Conservation (phyloP, 2,888 invertebrate genomes). For the Seladonia tumulorum region DNA sequence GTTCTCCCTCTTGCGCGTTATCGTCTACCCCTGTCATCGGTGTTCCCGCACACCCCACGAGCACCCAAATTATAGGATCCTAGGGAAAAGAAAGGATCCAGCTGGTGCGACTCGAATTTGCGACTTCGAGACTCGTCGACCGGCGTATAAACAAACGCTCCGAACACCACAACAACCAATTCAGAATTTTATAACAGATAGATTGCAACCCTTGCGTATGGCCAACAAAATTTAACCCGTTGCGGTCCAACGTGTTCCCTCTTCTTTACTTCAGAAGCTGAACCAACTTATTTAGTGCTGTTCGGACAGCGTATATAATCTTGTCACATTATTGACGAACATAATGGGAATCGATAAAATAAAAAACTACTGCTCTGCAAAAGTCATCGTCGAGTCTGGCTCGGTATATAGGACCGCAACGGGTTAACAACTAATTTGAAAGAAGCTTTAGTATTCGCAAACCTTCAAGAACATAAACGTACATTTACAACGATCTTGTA, state of each 20-base stretch:
- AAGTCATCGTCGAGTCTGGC: no score
- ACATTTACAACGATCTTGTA: not conserved
- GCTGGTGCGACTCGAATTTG: not conserved
- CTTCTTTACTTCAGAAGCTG: not conserved
- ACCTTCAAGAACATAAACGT: not conserved
- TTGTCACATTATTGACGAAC: no score
- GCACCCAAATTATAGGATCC: not conserved
- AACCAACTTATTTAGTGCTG: not conserved
- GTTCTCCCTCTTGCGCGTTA: not conserved
- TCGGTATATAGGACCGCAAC: not conserved
- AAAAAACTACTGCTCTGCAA: not conserved
- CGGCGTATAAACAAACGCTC: not conserved
- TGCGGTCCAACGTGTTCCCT: not conserved
- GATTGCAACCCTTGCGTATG: not conserved
- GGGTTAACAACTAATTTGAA: not conserved
- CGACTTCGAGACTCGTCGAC: not conserved
- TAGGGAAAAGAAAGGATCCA: not conserved
- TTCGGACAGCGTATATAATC: not conserved
- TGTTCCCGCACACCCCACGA: not conserved
- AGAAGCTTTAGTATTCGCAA: not conserved
- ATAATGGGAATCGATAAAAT: not conserved
- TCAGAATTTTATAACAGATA: not conserved
- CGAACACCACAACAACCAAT: not conserved
- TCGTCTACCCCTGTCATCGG: not conserved
- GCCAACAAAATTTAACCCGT: not conserved